phyloP scores from a whole-genome alignment of 1,140 invertebrate species.

The Bombus breviceps region DNA sequence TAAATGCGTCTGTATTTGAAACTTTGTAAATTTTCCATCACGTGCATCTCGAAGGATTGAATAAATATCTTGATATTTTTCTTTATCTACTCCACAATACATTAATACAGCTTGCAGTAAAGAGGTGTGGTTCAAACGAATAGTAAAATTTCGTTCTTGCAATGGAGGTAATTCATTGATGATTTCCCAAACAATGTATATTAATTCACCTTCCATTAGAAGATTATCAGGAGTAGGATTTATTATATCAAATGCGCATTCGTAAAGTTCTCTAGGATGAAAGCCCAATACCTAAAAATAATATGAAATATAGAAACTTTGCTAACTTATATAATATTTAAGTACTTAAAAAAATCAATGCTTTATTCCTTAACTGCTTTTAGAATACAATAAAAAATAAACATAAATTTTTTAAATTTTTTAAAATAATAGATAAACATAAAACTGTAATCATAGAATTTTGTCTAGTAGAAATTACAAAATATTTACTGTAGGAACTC shows the following conservation, averaged over 20 bases:
- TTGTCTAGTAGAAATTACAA: no score
- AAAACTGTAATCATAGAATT: no score
- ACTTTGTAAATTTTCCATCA: conserved; percentile 86
- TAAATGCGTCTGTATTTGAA: conserved; percentile 89
- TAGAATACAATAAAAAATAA: not conserved
- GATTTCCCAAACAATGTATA: conserved; percentile 91
- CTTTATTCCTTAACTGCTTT: not conserved
- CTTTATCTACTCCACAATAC: conserved; percentile 90
- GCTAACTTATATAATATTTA: conserved; percentile 11
- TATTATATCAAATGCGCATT: conserved; percentile 97
- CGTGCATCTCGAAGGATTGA: conserved; percentile 85
- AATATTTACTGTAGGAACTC: no score
- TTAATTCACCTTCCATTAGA: conserved; percentile 92
- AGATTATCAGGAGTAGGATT: conserved; percentile 87
- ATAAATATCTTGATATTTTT: conserved; percentile 87
- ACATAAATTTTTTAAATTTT: not conserved
- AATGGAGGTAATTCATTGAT: conserved; percentile 88
- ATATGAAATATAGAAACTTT: not conserved
- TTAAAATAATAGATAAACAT: not conserved
- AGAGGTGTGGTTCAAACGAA: conserved; percentile 93
- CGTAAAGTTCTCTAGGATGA: conserved; percentile 94
- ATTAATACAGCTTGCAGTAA: conserved; percentile 91
- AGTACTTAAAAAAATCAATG: not conserved
- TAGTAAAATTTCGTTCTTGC: conserved; percentile 87
- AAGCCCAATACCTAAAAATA: conserved; percentile 85